Evolutionary conservation across 2,888 invertebrate genomes (phyloP), one percentile per base, ranked within the genome.

Genomic region (Lottia scabra): DNA sequence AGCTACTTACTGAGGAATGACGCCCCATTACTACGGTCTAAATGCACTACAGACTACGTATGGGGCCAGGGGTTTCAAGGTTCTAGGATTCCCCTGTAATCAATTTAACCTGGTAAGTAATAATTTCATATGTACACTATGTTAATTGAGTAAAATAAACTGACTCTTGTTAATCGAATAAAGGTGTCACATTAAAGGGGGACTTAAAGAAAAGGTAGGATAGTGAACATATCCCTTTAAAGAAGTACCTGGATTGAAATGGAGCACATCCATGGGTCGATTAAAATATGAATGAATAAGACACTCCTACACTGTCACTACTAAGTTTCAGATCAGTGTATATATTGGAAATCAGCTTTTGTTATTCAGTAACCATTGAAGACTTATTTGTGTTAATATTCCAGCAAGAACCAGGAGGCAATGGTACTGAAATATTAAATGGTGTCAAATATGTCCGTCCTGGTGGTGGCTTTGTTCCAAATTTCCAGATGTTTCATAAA

Each of bases 1-100:
- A 48, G 91, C 91, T 30, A 90, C 91, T 72, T 91, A 89, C 90
- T 91, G 91, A 90, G 89, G 89, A 45, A 87, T 88, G 76, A 91
- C 90, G 56, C 81, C 83, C 75, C 90, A 91, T 80, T 91, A 91
- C 83, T 80, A 81, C 73, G 89, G 89, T 75, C 78, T 91, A 87
- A 91, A 91, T 90, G 90, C 90, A 90, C 90, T 91, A 63, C 88
- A 90, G 80, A 78, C 85, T 38, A 82, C 83, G 64, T 88, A 87
- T 80, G 82, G 84, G 68, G 81, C 86, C 45, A 74, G 75, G 8
- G 79, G 82, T 70, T 86, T 91, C 45, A 84, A 82, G 46, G 84
- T 90, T 46, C 82, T 91, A 19, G 91, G 88, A 15, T 89, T 91
- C 72, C 91, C 91, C 10, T 90, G 90, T 78, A 91, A 91, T 81